A percentile compares a stretch with the other conserved stretches of the same genome.
Conservation (phyloP, 2,113 vertebrate species). For the Nannospalax galili region DNA sequence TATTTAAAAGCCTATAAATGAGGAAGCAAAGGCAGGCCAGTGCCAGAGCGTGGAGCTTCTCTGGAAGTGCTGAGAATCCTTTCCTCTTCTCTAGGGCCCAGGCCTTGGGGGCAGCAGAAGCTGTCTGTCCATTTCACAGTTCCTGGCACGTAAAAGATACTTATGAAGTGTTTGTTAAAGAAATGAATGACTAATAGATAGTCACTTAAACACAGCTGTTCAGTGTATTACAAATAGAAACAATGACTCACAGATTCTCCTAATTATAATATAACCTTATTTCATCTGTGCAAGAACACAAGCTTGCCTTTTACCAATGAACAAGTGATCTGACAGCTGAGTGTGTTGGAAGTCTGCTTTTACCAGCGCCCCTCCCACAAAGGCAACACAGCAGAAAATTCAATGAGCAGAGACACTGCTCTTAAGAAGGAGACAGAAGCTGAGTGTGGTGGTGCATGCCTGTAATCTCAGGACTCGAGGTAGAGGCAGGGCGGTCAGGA, state of each 20-base stretch:
- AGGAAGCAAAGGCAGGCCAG: neutral
- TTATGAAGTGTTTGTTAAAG: slow-evolving; percentile 73
- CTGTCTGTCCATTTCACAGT: slow-evolving; percentile 49
- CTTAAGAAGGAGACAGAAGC: neutral
- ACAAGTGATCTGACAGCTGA: neutral
- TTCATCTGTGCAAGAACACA: slow-evolving; percentile 51
- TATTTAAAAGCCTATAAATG: neutral
- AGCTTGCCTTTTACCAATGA: slow-evolving; percentile 56
- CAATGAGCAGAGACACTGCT: neutral
- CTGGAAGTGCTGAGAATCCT: neutral
- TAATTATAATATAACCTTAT: slow-evolving; percentile 28
- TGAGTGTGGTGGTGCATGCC: too few relatives aligned
- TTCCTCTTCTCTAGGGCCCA: neutral
- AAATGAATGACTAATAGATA: slow-evolving; percentile 73
- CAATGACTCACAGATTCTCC: slow-evolving; percentile 66
- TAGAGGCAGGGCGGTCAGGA: neutral
- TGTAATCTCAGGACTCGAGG: neutral
- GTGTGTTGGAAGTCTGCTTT: neutral
- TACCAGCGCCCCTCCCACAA: neutral
- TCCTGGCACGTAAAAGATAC: slow-evolving; percentile 34
- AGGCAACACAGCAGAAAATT: slow-evolving; percentile 37
- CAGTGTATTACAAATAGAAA: slow-evolving; percentile 54
- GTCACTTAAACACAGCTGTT: slow-evolving; percentile 73
- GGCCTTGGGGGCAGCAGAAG: neutral
- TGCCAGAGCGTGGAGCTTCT: neutral